phyloP scores from a whole-genome alignment of 2,888 invertebrate genomes.

The Brachycybe producta region DNA sequence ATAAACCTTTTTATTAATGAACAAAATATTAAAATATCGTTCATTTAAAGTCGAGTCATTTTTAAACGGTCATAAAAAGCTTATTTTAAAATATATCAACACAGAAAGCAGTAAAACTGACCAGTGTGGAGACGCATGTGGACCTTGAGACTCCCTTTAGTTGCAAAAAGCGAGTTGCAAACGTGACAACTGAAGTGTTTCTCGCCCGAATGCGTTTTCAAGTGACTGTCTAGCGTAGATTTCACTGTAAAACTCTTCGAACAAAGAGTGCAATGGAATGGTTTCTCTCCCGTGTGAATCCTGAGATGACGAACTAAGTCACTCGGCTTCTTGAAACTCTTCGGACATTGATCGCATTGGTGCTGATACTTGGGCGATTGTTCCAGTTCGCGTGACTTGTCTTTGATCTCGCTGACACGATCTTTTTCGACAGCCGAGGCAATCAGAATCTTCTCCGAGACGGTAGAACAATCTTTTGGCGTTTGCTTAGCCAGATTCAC shows the following conservation, averaged over 20 bases:
- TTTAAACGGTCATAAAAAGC: too few species aligned
- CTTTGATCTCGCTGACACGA: conserved; percentile 30
- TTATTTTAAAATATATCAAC: too few species aligned
- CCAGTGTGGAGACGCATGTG: conserved; percentile 37
- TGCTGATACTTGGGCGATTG: conserved; percentile 25
- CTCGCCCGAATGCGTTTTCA: conserved; percentile 30
- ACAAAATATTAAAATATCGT: too few species aligned
- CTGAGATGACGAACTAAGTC: conserved; percentile 35
- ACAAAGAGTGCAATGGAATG: conserved; percentile 34
- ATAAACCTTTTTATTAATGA: too few species aligned
- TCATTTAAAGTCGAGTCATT: too few species aligned
- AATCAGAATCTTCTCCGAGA: conserved; percentile 33
- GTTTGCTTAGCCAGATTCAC: conserved; percentile 24
- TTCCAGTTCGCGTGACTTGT: conserved; percentile 17
- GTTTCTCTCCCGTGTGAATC: conserved; percentile 41
- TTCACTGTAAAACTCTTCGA: conserved; percentile 45
- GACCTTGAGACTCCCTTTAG: conserved; percentile 35
- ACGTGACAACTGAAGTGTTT: conserved; percentile 34
- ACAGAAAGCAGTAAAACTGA: too few species aligned
- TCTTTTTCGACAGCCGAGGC: conserved; percentile 33
- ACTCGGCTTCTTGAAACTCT: conserved; percentile 38
- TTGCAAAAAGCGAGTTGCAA: conserved; percentile 34
- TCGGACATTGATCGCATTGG: conserved; percentile 32
- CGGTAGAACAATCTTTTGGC: conserved; percentile 23
- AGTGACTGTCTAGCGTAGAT: conserved; percentile 44